phyloP scores from a whole-genome alignment of 2,113 vertebrate species.

The Uria aalge region DNA sequence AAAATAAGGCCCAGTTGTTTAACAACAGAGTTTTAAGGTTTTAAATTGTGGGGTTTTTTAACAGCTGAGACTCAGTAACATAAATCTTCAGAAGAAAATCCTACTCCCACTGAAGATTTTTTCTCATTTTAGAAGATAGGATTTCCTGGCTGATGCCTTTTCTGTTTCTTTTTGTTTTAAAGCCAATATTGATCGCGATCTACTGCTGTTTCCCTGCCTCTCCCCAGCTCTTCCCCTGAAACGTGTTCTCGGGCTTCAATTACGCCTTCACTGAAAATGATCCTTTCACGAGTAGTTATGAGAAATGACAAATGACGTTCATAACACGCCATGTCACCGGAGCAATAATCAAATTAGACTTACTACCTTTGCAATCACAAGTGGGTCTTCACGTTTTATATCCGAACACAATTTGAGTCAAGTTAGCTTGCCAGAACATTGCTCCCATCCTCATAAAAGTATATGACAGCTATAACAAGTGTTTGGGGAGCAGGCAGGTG shows the following conservation, averaged over 20 bases:
- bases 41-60: not conserved
- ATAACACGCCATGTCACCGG: not conserved
- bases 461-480: slow-evolving; percentile 23
- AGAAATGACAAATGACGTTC: not conserved
- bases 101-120: not conserved
- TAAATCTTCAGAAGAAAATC: not conserved
- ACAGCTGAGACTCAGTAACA: not conserved
- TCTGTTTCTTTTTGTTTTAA: not conserved
- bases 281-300: not conserved
- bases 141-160: not conserved
- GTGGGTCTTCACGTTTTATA: slow-evolving; percentile 40
- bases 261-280: fast-evolving
- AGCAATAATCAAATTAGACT: slow-evolving; percentile 57
- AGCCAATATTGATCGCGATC: not conserved
- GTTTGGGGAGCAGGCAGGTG: slow-evolving; percentile 9
- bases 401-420: not conserved
- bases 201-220: not conserved
- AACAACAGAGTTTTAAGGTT: not conserved
- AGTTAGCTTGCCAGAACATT: slow-evolving; percentile 30
- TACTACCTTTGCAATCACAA: slow-evolving; percentile 39
- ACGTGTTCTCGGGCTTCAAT: fast-evolving
- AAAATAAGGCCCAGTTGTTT: slow-evolving; percentile 38
- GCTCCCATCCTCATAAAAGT: not conserved
- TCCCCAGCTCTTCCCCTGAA: not conserved
- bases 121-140: not conserved